Evolutionary conservation across 2,113 vertebrate genomes (phyloP).

Genomic region (Hymenochirus boettgeri): DNA sequence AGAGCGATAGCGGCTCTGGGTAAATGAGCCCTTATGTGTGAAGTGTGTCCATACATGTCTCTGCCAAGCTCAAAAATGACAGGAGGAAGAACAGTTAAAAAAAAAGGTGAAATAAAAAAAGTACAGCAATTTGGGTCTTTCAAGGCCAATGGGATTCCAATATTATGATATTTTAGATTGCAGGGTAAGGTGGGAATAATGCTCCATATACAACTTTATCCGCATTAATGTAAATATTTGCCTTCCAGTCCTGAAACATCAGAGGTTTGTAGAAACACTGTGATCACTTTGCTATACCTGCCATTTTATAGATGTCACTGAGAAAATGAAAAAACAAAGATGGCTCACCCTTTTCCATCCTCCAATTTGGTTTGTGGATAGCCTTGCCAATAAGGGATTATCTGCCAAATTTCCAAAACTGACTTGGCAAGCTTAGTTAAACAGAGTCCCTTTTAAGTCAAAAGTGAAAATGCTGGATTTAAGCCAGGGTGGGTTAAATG

Average conservation of each 20-base stretch:
- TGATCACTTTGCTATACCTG: constrained; percentile 1
- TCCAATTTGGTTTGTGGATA: neutral
- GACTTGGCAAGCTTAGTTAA: neutral
- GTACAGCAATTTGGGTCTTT: too few relatives aligned
- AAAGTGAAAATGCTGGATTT: neutral
- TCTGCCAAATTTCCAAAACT: constrained; percentile 5
- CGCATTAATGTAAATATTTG: neutral
- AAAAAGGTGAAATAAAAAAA: too few relatives aligned
- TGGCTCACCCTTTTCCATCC: neutral
- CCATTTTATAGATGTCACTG: neutral
- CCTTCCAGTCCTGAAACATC: constrained; percentile 3
- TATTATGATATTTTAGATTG: neutral
- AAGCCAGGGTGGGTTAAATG: neutral
- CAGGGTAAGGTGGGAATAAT: neutral
- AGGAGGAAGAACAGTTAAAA: too few relatives aligned
- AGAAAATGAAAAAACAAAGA: neutral
- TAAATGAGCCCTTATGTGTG: too few relatives aligned
- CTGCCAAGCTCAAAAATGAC: too few relatives aligned
- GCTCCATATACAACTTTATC: neutral
- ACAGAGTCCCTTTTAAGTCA: constrained; percentile 1
- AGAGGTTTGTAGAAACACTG: neutral
- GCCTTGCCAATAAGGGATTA: neutral
- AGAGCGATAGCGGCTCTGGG: too few relatives aligned
- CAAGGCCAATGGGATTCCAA: neutral
- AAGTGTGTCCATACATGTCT: too few relatives aligned